phyloP scores from a whole-genome alignment of 2,888 invertebrate species.

The Laspeyria flexula region DNA sequence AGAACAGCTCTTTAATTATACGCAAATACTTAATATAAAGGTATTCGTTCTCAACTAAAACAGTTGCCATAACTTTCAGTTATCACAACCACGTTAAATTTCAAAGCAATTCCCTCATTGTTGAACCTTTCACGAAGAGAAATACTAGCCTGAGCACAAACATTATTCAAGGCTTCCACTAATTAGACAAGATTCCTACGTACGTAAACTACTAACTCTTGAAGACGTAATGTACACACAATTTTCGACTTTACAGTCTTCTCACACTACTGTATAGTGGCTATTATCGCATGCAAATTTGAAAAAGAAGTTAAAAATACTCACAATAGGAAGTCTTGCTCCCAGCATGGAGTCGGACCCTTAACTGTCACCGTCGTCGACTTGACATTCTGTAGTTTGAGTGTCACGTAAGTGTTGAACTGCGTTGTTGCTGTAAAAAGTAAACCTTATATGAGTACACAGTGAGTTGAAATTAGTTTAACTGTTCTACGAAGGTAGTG shows the following conservation, averaged over 20 bases:
- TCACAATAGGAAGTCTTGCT: conserved; percentile 99
- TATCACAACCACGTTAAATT: not conserved
- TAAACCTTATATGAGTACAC: conserved; percentile 21
- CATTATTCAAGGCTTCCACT: conserved; percentile 9
- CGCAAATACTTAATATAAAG: not conserved
- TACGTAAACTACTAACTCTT: conserved; percentile 3
- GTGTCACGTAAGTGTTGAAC: conserved; percentile 98
- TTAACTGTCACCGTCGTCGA: conserved; percentile 98
- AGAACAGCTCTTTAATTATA: not conserved
- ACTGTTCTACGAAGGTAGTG: conserved; percentile 4
- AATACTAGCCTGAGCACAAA: conserved; percentile 10
- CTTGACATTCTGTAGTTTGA: conserved; percentile 99
- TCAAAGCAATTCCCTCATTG: not conserved
- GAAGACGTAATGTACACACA: conserved; percentile 5
- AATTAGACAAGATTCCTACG: conserved; percentile 18
- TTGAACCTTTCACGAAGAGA: not conserved
- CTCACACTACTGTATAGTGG: conserved; percentile 5
- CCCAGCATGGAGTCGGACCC: conserved; percentile 98
- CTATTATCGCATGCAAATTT: conserved; percentile 15
- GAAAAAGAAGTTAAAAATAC: conserved; percentile 79
- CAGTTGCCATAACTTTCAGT: not conserved
- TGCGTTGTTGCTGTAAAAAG: conserved; percentile 90
- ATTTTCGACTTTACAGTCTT: conserved; percentile 7
- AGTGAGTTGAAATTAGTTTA: conserved; percentile 17
- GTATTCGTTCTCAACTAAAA: not conserved